Evolutionary conservation across 1,140 invertebrate species (phyloP).

Genomic region (Wiebesia pumilae): DNA sequence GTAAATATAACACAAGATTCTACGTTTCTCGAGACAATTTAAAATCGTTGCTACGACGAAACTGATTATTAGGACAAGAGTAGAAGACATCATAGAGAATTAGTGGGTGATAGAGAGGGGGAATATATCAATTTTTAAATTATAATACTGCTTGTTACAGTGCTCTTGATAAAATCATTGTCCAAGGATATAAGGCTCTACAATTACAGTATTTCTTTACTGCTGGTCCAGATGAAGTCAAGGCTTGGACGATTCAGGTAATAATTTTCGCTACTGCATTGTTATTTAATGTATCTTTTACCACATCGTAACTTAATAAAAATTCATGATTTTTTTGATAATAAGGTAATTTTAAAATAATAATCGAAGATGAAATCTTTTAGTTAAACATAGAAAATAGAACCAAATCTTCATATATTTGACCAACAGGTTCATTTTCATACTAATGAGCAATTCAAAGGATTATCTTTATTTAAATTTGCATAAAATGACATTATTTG

Average conservation of each 20-base stretch:
- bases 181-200: constrained; percentile 96
- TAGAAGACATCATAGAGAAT: background rate
- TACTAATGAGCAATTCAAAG: too few relatives aligned
- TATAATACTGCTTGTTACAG: constrained; percentile 73
- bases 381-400: too few relatives aligned
- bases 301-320: too few relatives aligned
- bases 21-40: constrained; percentile 35
- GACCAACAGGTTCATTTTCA: too few relatives aligned
- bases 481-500: too few relatives aligned
- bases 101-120: background rate
- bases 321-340: too few relatives aligned
- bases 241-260: constrained; percentile 99
- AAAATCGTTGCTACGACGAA: constrained; percentile 18
- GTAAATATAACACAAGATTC: constrained; percentile 38
- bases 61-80: constrained; percentile 42
- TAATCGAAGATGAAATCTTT: too few relatives aligned
- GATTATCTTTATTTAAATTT: too few relatives aligned
- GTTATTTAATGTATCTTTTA: background rate
- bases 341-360: too few relatives aligned
- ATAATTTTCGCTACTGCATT: constrained; percentile 4
- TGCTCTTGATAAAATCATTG: constrained; percentile 96
- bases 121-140: constrained; percentile 46
- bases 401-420: too few relatives aligned
- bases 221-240: constrained; percentile 96
- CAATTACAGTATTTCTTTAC: constrained; percentile 99